Conservation (phyloP, 1,140 invertebrate species). For the Drosophila ananassae region DNA sequence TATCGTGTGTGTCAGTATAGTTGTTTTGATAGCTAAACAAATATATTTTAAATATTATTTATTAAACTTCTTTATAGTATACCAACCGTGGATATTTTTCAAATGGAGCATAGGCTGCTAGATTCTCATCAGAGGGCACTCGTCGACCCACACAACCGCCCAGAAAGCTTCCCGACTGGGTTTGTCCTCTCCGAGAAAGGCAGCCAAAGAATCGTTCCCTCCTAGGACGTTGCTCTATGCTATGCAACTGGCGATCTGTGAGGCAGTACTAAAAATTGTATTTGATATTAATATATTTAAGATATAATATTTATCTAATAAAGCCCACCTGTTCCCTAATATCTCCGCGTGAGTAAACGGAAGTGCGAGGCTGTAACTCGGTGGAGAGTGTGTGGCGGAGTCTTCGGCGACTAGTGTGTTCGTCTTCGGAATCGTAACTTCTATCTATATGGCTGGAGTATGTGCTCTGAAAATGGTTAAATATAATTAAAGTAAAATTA, state of each 20-base stretch:
- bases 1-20: slow-evolving; percentile 85
- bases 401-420: slow-evolving; percentile 87
- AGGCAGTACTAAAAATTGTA: slow-evolving; percentile 92
- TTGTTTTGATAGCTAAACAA: slow-evolving; percentile 66
- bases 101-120: slow-evolving; percentile 90
- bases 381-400: slow-evolving; percentile 85
- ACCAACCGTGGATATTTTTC: slow-evolving; percentile 88
- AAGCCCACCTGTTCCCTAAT: slow-evolving; percentile 87
- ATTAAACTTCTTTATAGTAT: no score
- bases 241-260: slow-evolving; percentile 93
- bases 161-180: slow-evolving; percentile 85
- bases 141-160: slow-evolving; percentile 93
- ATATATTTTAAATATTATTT: not conserved
- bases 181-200: slow-evolving; percentile 86
- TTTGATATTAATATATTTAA: not conserved
- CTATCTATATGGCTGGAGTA: slow-evolving; percentile 87
- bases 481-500: not conserved
- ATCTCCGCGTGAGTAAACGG: slow-evolving; percentile 94
- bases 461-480: slow-evolving; percentile 85
- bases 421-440: slow-evolving; percentile 90
- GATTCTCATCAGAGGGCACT: slow-evolving; percentile 93
- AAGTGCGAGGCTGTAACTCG: slow-evolving; percentile 85
- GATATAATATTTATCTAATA: not conserved
- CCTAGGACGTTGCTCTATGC: slow-evolving; percentile 90
- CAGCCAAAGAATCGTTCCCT: slow-evolving; percentile 92